Evolutionary conservation across 2,113 vertebrate genomes (phyloP), one percentile per base, ranked within the genome.

Genomic region (Dicentrarchus labrax): DNA sequence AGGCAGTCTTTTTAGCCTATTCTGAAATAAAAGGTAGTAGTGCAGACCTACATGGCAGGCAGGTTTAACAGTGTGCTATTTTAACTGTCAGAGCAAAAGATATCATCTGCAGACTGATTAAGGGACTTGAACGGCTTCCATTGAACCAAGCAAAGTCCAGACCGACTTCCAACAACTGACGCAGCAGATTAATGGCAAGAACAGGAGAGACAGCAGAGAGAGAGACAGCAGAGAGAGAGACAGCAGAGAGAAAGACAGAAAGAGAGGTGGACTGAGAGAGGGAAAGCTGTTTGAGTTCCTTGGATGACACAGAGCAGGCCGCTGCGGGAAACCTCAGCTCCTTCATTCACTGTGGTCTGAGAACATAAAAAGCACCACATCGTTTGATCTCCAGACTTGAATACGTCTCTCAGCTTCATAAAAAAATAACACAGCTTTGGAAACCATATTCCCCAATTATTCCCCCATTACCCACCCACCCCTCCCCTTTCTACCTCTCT

Each of bases 301-400:
- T n/a, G 39, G 87, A 83, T 90, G 91, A 93, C 80, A 89, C 75
- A 89, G 76, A 84, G 83, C 92, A 94, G 92, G 70, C 87, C 77
- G 43, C 86, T 70, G 77, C 36, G 76, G 89, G 87, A 94, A 94
- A 94, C 81, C 90, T 89, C 84, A 89, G 83, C 85, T 82, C 80
- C 79, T 83, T 87, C 88, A 82, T 82, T 86, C 88, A 86, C 85
- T 91, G 90, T 91, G 89, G 90, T 91, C 85, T 89, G 88, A 76
- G 68, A 89, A 91, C 88, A 92, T 92, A 91, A 93, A 89, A 92
- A 92, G 85, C 78, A 76, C 79, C 84, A 91, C 85, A 73, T 59
- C 45, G 77, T 94, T 95, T 94, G 92, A 95, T 94, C 88, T 94
- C 41, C 57, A 80, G 53, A 86, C 88, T 88, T 91, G 84, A 94